Base-by-base conservation (phyloP, 2,888 invertebrate species). In the Heliconius hortense region DNA sequence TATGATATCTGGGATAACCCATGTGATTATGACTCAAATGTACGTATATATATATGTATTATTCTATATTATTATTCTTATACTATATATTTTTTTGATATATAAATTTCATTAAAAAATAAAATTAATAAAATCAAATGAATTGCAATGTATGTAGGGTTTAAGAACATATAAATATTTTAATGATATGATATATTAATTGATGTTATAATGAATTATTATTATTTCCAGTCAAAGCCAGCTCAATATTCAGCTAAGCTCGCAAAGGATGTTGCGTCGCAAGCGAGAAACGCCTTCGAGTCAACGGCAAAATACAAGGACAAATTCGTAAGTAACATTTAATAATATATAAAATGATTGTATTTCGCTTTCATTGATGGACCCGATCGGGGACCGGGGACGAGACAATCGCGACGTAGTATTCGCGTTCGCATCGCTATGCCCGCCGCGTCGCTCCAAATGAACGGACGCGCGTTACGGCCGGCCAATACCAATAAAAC, bases 391-490 rank as follows among this genome's bases (percentile, higher is more conserved):
- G 53, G 68, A n/a, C 78, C 75, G 79, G 78, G 78, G 82, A 80
- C 85, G 86, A 84, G 86, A 84, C 85, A 81, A 84, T 84, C 81
- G 84, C 83, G 82, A 79, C 80, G 84, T 89, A 88, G 90, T 89
- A 89, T 90, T 90, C 83, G 89, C 89, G 82, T 78, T 77, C 85
- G 80, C 87, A 91, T 92, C 89, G 89, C 83, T 93, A 93, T 93
- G 91, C 93, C 88, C 90, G 90, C 88, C 93, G 92, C 93, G 91
- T 92, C 87, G 87, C 85, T 79, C 87, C 87, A 91, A 93, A 93
- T 92, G 91, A 92, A 92, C 93, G 93, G 93, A 93, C 93, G 93
- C 84, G 85, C 88, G 86, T 85, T 85, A 88, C 88, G 84, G 84
- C 85, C 84, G 84, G 82, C 88, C 91, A 91, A 91, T 92, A 89